These are phyloP conservation scores for Eciton burchellii DNA, from an alignment of 1,140 invertebrate genomes.

Conservation along the genomic window DNA sequence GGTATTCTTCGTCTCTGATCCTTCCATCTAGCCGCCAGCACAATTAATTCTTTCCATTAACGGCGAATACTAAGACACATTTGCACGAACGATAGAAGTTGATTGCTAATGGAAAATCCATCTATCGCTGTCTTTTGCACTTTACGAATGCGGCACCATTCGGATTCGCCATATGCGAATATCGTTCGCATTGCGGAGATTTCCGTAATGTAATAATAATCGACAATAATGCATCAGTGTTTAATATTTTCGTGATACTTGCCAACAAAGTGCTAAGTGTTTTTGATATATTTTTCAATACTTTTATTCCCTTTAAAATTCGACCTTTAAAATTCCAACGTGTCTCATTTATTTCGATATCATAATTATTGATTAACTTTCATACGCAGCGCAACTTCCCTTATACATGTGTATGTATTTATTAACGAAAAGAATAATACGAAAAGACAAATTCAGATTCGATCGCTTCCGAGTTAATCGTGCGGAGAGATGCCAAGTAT, in stretches of 20 bases:
- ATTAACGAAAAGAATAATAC: not conserved
- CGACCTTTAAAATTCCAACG: not conserved
- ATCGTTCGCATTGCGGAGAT: conserved; percentile 5
- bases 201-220: not conserved
- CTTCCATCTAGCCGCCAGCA: not conserved
- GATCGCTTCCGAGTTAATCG: not conserved
- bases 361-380: conserved; percentile 14
- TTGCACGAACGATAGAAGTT: not conserved
- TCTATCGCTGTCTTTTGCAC: not conserved
- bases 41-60: not conserved
- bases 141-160: not conserved
- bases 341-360: not conserved
- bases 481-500: not conserved
- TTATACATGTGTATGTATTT: not conserved
- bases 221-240: not conserved
- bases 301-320: too few species aligned
- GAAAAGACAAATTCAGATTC: not conserved
- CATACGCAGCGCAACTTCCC: not conserved
- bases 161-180: not conserved
- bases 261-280: not conserved
- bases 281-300: not conserved
- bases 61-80: not conserved
- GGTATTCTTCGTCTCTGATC: too few species aligned
- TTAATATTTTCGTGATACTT: not conserved
- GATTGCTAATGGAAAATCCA: not conserved